Conservation (phyloP, 2,113 vertebrate species). For the Antigone vipio region DNA sequence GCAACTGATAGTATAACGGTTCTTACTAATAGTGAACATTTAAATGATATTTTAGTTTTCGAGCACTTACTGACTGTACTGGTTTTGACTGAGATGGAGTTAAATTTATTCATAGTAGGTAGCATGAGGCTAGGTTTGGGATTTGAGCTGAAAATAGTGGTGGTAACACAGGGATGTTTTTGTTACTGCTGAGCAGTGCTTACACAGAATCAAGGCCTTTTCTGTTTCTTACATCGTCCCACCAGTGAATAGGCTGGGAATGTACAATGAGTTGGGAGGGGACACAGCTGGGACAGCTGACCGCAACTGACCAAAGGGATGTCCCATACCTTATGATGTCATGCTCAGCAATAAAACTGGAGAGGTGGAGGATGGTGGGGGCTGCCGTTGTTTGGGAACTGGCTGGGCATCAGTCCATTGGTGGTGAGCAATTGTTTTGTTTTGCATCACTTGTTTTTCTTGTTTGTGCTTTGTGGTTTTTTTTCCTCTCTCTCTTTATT, state of each 20-base stretch:
- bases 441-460: background rate
- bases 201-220: background rate
- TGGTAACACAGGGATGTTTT: background rate
- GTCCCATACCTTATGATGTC: no score
- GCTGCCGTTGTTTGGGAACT: background rate
- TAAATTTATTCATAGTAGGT: background rate
- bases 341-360: no score
- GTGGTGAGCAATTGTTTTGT: background rate
- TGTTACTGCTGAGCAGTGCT: background rate
- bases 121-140: background rate
- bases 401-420: accelerated
- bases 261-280: no score
- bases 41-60: background rate
- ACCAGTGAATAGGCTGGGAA: accelerated
- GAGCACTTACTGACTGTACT: background rate
- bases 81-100: background rate
- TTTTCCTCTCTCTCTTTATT: background rate
- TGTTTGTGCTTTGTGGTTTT: background rate
- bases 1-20: background rate
- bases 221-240: accelerated
- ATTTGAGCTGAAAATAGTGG: background rate
- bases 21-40: background rate
- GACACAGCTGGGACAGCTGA: no score
- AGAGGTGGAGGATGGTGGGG: background rate
- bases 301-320: no score